Evolutionary conservation across 2,888 invertebrate species (phyloP).

Genomic region (Machimus atricapillus): DNA sequence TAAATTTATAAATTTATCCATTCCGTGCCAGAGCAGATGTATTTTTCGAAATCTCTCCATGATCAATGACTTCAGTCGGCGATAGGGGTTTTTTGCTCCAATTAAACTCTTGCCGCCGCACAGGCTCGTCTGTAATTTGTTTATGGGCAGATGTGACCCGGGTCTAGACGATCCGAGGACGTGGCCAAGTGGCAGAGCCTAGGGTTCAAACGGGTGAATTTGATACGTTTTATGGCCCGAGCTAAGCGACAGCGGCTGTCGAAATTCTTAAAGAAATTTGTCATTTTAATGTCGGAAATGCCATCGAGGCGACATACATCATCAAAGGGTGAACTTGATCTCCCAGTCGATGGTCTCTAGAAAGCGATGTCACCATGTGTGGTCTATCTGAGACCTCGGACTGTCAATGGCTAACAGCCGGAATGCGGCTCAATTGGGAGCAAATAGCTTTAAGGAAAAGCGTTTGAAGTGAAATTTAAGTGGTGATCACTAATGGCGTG

Average conservation of each 20-base stretch:
- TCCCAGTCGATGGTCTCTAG: neutral
- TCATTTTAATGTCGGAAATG: slow-evolving; percentile 22
- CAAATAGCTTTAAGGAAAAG: neutral
- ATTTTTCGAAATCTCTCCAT: neutral
- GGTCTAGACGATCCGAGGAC: neutral
- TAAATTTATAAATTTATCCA: slow-evolving; percentile 26
- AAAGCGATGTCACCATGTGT: neutral
- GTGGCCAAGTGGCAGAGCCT: neutral
- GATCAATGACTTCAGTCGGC: neutral
- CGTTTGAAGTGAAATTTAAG: neutral
- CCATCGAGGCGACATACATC: neutral
- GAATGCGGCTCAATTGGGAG: neutral
- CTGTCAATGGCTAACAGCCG: neutral
- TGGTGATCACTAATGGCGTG: neutral
- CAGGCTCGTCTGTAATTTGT: neutral
- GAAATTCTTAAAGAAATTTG: slow-evolving; percentile 17
- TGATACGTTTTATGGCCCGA: neutral
- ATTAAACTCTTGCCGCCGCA: slow-evolving; percentile 3
- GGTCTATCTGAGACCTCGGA: neutral
- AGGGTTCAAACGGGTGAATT: neutral
- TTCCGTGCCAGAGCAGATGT: slow-evolving; percentile 3
- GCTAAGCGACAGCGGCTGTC: neutral
- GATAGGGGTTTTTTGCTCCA: neutral
- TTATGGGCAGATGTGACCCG: slow-evolving; percentile 22
- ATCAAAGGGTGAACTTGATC: neutral